Percentiles rank a stretch among this genome's conserved stretches.
Evolutionary conservation across 2,888 invertebrate genomes (phyloP).

Genomic region (Sacculina carcini): DNA sequence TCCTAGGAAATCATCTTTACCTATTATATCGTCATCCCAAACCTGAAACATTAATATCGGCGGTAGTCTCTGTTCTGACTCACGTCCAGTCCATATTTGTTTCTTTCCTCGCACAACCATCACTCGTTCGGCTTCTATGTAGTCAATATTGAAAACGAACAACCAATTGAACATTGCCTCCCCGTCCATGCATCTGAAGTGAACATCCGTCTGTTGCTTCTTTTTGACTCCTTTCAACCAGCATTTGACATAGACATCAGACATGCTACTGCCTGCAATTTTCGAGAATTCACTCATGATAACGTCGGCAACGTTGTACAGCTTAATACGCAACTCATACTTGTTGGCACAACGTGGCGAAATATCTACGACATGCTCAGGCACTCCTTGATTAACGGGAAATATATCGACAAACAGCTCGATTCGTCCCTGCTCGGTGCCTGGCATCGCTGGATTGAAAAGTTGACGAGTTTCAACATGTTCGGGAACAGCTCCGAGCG

Average conservation of each 20-base stretch:
- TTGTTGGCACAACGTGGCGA: too few relatives aligned
- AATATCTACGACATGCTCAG: too few relatives aligned
- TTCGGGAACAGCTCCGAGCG: slow-evolving; percentile 24
- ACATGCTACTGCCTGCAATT: slow-evolving; percentile 26
- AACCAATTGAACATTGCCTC: slow-evolving; percentile 75
- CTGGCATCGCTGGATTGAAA: slow-evolving; percentile 24
- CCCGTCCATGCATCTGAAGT: slow-evolving; percentile 47
- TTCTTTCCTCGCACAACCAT: slow-evolving; percentile 29
- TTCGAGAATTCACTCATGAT: slow-evolving; percentile 24
- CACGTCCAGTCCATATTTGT: slow-evolving; percentile 28
- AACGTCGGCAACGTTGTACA: slow-evolving; percentile 27
- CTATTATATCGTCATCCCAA: slow-evolving; percentile 53
- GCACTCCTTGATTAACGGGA: slow-evolving; percentile 40
- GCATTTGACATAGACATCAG: slow-evolving; percentile 27
- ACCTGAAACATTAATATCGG: slow-evolving; percentile 49
- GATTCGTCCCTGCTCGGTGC: slow-evolving; percentile 24
- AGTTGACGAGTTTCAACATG: slow-evolving; percentile 27
- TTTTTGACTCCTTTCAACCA: slow-evolving; percentile 40
- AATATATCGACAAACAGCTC: slow-evolving; percentile 28
- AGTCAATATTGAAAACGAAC: slow-evolving; percentile 53
- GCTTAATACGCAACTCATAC: slow-evolving; percentile 24
- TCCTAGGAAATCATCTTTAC: slow-evolving; percentile 47
- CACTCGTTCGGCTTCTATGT: slow-evolving; percentile 44
- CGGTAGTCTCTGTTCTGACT: slow-evolving; percentile 39
- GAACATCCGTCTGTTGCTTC: slow-evolving; percentile 52